Base-by-base conservation (phyloP, 2,797 vertebrate species). In the Lithobates pipiens region DNA sequence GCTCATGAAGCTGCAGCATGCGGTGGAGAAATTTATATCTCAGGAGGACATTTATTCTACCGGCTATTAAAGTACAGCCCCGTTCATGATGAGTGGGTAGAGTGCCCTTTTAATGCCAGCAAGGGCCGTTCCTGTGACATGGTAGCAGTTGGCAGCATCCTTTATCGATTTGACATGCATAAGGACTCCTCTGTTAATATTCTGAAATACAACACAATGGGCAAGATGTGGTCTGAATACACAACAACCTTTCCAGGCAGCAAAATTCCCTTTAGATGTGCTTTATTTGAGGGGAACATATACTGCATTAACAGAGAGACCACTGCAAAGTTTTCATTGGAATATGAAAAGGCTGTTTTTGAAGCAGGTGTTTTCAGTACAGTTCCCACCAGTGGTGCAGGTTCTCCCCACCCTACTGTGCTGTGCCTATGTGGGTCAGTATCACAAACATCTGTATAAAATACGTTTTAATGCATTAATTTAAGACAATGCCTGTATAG, bases 11-110 rank as follows among this genome's bases (percentile, higher is more conserved):
- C 91, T 1, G 90, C 88, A 85, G 92, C 89, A 70, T 90, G 91
- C 84, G 84, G 79, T 3, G 90, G 90, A 63, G 89, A 89, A 63
- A 90, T 90, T 85, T 91, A 90, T 0, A 88, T 91, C 36, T 89
- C 90, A 0, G 88, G 88, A 16, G 91, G 90, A 21, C 89, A 90
- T 67, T 89, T 93, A 76, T 91, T 92, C 76, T 91, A 90, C 68
- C 90, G 92, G 29, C 32, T 93, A 80, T 90, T 93, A 75, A 88
- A 90, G 71, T 93, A 92, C 84, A 89, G 88, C 23, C 92, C 92
- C 0, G 0, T 0, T 23, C 86, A 84, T 70, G 88, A 92, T 23
- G n/a, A 42, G 0, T 93, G 92, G 92, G 88, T 88, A 0, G 92
- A 93, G 83, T 88, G 92, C 16, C 90, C 92, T 5, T 92, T 90